Evolutionary conservation across 2,797 vertebrate genomes (phyloP), one percentile per base, ranked within the genome.

Genomic region (Spondyliosoma cantharus): DNA sequence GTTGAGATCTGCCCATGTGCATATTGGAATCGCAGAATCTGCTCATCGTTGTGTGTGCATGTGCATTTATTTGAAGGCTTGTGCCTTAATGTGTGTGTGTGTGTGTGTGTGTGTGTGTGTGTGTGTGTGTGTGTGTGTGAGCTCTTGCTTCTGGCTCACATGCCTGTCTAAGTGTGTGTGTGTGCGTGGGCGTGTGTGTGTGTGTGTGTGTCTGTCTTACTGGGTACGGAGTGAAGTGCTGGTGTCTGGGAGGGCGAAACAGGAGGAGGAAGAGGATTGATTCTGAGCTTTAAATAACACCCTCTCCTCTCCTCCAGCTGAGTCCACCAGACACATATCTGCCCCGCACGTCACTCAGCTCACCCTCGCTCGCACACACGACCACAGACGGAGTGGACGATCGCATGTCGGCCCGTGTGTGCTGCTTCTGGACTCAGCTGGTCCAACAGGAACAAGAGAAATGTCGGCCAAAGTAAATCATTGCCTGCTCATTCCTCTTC

Each of bases 201-300:
- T 58, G 53, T 68, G 24, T 73, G 46, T 46, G 49, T 48, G 29
- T 11, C 2, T 45, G 64, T 58, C 54, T 58, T 66, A 76, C 84
- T 73, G 70, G 61, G 25, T n/a, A 49, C 80, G 56, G 42, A 80
- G 70, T 65, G 80, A 84, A 66, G 70, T 24, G 53, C 76, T 42
- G 54, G 60, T 77, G 81, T 87, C 74, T 82, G 80, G 78, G 71
- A 84, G 77, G 68, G 69, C 4, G 32, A 77, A 84, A 82, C 64
- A 59, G 71, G 57, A 72, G 70, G 86, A 58, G 54, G 70, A 85
- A 76, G 67, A 74, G 58, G 83, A 93, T 93, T 93, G 94, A 94
- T 94, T 91, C 74, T 50, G 81, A 82, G 90, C 93, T 94, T 93
- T 93, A 94, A 94, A 94, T 94, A 93, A 91, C 88, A 79, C 87